Percentiles rank a stretch among this genome's conserved stretches.
phyloP scores from a whole-genome alignment of 2,797 vertebrate species.

The Bothrops alternatus region DNA sequence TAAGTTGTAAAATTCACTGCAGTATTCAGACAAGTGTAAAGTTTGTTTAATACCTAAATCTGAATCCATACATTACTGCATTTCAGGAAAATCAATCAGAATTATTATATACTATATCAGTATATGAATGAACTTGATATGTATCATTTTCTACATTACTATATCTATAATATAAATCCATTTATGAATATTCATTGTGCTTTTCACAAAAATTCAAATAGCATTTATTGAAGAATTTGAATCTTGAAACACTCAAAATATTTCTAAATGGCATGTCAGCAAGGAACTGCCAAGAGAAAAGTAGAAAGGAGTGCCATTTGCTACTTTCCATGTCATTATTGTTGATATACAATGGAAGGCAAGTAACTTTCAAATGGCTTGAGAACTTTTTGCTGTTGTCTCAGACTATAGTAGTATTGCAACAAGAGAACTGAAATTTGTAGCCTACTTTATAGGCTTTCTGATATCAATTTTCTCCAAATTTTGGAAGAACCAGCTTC shows the following conservation, averaged over 20 bases:
- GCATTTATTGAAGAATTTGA: not conserved
- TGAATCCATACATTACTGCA: not conserved
- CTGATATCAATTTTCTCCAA: not conserved
- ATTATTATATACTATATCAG: not conserved
- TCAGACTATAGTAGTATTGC: not conserved
- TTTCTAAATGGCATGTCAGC: not conserved
- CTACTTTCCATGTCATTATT: not conserved
- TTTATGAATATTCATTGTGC: not conserved
- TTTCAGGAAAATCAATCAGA: not conserved
- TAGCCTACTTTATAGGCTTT: not conserved
- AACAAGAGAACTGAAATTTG: not conserved
- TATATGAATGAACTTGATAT: not conserved
- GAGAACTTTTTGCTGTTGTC: not conserved
- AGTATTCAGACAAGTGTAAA: not conserved
- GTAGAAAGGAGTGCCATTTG: not conserved
- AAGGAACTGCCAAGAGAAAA: not conserved
- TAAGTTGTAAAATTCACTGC: not conserved
- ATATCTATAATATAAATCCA: not conserved
- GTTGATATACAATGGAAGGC: not conserved
- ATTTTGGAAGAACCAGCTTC: not conserved
- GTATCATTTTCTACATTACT: not conserved
- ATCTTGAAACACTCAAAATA: not conserved
- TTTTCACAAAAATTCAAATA: not conserved
- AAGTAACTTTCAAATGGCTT: not conserved
- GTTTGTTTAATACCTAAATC: too few relatives aligned